Conservation (phyloP, 2,113 vertebrate species). For the Nothobranchius kuhntae region DNA sequence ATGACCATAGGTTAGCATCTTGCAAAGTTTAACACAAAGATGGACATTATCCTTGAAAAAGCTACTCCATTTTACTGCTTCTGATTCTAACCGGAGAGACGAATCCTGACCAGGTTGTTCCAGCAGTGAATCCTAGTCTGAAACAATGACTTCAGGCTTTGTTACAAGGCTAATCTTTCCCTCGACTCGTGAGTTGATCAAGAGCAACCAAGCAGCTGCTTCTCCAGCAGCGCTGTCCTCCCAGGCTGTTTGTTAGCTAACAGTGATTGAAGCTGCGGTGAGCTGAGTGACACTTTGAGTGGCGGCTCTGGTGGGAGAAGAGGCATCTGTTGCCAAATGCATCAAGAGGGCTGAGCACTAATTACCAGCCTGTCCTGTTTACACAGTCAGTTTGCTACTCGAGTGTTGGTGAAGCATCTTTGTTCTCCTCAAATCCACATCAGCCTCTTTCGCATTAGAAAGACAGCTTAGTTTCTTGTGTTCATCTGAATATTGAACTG, state of each 20-base stretch:
- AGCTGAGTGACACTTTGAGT: conserved; percentile 51
- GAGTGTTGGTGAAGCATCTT: conserved; percentile 17
- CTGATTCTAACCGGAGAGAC: too few species aligned
- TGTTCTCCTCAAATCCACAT: neutral
- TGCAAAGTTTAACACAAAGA: too few species aligned
- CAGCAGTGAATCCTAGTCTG: neutral
- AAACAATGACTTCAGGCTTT: conserved; percentile 1
- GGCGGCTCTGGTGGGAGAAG: conserved; percentile 35
- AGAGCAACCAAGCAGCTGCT: conserved; percentile 34
- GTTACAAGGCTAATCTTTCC: conserved; percentile 16
- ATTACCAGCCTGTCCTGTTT: conserved; percentile 60
- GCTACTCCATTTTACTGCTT: too few species aligned
- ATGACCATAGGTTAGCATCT: too few species aligned
- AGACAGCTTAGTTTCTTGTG: neutral
- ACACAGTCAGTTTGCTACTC: conserved; percentile 32
- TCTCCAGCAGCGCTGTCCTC: conserved; percentile 11
- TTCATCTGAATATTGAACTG: neutral
- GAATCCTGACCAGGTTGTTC: neutral
- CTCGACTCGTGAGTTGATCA: neutral
- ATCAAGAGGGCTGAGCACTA: conserved; percentile 46
- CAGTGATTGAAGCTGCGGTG: conserved; percentile 33
- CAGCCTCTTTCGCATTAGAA: neutral
- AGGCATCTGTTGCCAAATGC: conserved; percentile 55
- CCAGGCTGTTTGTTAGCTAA: conserved; percentile 45
- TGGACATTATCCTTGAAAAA: too few species aligned